A percentile compares a stretch with the other conserved stretches of the same genome.
Evolutionary conservation across 2,888 invertebrate species (phyloP).

Genomic region (Liopterus haemorrhoidalis): DNA sequence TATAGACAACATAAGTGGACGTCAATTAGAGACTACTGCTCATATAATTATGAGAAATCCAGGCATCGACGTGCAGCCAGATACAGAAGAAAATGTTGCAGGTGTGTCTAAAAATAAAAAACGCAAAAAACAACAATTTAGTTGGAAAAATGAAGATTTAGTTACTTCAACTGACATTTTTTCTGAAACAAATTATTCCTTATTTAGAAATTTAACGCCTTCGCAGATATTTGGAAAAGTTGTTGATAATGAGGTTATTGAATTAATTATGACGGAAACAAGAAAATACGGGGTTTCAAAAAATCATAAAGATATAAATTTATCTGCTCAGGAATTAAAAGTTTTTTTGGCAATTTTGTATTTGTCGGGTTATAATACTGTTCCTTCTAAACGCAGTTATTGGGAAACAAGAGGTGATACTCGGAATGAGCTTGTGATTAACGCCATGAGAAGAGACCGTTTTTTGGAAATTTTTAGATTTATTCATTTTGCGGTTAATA

Average conservation of each 20-base stretch:
- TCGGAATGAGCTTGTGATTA: conserved; percentile 21
- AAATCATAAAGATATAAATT: conserved; percentile 4
- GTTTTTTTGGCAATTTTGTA: conserved; percentile 19
- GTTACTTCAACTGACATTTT: background rate
- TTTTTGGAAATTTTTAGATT: conserved; percentile 25
- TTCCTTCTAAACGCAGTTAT: conserved; percentile 23
- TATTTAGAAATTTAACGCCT: conserved; percentile 30
- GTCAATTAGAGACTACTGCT: conserved; percentile 2
- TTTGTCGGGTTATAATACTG: conserved; percentile 26
- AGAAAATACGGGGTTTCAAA: conserved; percentile 11
- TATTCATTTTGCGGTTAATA: conserved; percentile 26
- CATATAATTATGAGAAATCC: too few relatives aligned
- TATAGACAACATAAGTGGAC: background rate
- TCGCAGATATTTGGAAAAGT: conserved; percentile 23
- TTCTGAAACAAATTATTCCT: background rate
- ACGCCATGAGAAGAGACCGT: conserved; percentile 27
- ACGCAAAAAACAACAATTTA: too few relatives aligned
- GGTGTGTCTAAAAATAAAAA: too few relatives aligned
- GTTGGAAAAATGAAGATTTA: conserved; percentile 6
- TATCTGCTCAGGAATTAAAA: conserved; percentile 17
- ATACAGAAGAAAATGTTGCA: too few relatives aligned
- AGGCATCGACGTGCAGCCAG: too few relatives aligned
- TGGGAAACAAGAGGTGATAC: conserved; percentile 25
- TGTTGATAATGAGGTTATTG: conserved; percentile 11
- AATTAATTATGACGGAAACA: conserved; percentile 2